Evolutionary conservation across 2,113 vertebrate species (phyloP), one percentile per base, ranked within the genome.

Genomic region (Bubo blakistoni): DNA sequence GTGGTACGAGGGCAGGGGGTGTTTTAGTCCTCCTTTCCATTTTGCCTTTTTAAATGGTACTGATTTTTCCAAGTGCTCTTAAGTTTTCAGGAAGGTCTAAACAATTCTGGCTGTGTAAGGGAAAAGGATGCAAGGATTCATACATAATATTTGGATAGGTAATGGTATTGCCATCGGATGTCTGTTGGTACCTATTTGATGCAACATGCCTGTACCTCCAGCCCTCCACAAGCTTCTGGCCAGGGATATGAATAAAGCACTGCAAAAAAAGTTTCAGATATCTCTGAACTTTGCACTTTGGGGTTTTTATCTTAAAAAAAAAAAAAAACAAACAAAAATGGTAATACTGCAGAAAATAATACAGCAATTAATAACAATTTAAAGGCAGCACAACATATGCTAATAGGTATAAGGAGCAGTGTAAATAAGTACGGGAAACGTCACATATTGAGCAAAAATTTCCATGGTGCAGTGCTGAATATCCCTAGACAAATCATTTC

Each of bases 301-400:
- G 30, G 11, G 22, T 5, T 38, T 73, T 72, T 52, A 36, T 69
- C 38, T 66, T 19, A 6, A n/a, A 34, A 24, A 5, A 14, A 27
- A 6, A 6, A 30, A 22, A n/a, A 16, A 26, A 2, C 13, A 8
- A 12, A 1, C 8, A 36, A 5, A 7, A 4, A 5, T 86, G 36
- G 44, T 54, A 55, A 9, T 63, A 27, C 44, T 91, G 65, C 57
- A 94, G 69, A 79, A 92, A 76, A 94, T 81, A 58, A 81, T 65
- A n/a, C 4, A 49, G 61, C 40, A 84, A 88, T 92, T 92, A 93
- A 93, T 73, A 90, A 81, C 69, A 66, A 93, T 88, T 95, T 69
- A 49, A 86, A 86, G 52, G 61, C 32, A 25, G 52, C 26, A 58
- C 38, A 92, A 42, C 25, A 29, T 34, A 84, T 82, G 66, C 32